These are phyloP conservation scores for Tinea semifulvella DNA, from an alignment of 2,888 invertebrate genomes.

Conservation along the genomic window DNA sequence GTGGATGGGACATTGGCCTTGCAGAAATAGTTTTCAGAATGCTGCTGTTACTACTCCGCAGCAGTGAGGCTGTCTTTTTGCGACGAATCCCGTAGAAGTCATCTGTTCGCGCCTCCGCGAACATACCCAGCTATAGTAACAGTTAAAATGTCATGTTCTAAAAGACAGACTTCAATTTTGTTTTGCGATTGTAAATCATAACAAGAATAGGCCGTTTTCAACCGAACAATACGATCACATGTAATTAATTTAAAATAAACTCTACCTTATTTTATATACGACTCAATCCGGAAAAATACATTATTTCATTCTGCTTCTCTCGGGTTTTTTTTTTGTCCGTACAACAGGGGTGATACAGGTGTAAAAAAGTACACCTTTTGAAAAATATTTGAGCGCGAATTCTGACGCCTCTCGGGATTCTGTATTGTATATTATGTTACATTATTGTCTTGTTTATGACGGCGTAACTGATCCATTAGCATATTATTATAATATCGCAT, in stretches of 20 bases:
- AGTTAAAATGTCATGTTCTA: no score
- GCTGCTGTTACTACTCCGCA: no score
- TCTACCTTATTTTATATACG: neutral
- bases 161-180: no score
- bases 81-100: no score
- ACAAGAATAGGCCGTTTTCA: neutral
- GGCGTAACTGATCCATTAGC: neutral
- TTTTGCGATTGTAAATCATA: no score
- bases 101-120: no score
- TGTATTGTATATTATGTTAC: neutral
- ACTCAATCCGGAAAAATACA: neutral
- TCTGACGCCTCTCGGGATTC: neutral
- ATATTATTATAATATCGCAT: neutral
- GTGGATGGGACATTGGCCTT: no score
- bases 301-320: neutral
- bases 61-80: no score
- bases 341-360: no score
- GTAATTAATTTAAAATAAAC: neutral
- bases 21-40: no score
- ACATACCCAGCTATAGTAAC: no score
- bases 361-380: slow-evolving; percentile 6
- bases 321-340: slow-evolving; percentile 5
- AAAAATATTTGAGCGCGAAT: slow-evolving; percentile 9
- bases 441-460: slow-evolving; percentile 17
- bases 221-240: neutral